Percentiles rank a stretch among this genome's conserved stretches.
Conservation (phyloP, 2,797 vertebrate species). For the Vireo griseus region DNA sequence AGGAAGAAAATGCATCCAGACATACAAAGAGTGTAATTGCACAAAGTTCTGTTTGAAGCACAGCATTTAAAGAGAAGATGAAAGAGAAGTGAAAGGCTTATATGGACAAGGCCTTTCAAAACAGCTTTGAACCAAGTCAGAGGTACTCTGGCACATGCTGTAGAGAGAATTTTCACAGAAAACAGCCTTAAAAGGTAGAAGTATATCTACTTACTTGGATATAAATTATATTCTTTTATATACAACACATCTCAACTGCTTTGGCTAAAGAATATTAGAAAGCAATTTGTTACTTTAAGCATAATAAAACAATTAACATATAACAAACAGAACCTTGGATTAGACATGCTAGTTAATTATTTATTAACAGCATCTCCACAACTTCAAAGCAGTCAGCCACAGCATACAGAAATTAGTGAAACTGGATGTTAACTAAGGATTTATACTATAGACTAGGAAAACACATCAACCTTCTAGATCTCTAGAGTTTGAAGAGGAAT, state of each 20-base stretch:
- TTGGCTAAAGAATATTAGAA: neutral
- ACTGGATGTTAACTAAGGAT: neutral
- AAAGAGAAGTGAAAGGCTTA: neutral
- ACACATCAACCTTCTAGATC: neutral
- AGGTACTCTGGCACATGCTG: neutral
- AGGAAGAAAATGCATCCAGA: neutral
- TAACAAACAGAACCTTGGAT: neutral
- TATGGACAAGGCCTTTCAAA: neutral
- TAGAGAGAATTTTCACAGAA: neutral
- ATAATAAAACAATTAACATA: neutral
- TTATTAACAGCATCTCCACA: neutral
- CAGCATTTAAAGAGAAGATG: neutral
- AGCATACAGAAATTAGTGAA: neutral
- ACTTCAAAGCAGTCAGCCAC: neutral
- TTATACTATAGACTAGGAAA: neutral
- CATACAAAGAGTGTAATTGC: neutral
- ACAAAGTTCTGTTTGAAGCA: neutral
- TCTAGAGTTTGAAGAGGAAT: neutral
- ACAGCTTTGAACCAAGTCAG: neutral
- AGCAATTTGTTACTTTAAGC: neutral
- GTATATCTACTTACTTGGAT: neutral
- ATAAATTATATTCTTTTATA: neutral
- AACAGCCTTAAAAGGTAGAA: constrained; percentile 46
- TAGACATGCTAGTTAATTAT: neutral
- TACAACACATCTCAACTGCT: neutral